Percentiles rank a stretch among this genome's conserved stretches.
Conservation (phyloP, 2,888 invertebrate species). For the Merodon equestris region DNA sequence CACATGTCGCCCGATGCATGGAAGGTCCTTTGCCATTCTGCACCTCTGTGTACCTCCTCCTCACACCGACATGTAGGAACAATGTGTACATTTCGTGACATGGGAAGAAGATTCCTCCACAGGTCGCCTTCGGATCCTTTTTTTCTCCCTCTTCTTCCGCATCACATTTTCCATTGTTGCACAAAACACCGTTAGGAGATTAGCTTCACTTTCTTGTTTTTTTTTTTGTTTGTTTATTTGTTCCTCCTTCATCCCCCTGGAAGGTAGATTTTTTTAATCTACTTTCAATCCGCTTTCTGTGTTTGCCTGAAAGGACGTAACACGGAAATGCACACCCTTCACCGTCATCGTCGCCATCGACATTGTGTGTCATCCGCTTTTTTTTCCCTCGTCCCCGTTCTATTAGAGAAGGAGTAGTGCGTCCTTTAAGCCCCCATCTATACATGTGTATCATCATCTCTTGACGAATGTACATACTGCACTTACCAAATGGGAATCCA, state of each 20-base stretch:
- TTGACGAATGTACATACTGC: conserved; percentile 22
- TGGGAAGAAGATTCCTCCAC: conserved; percentile 53
- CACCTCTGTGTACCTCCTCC: conserved; percentile 8
- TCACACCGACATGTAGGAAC: background rate
- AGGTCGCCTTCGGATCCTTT: conserved; percentile 26
- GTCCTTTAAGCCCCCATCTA: too few relatives aligned
- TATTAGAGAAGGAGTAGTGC: too few relatives aligned
- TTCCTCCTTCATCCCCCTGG: conserved; percentile 4
- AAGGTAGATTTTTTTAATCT: conserved; percentile 10
- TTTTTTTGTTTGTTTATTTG: conserved; percentile 8
- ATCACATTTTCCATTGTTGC: conserved; percentile 53
- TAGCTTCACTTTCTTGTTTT: conserved; percentile 54
- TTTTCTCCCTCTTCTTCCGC: conserved; percentile 6
- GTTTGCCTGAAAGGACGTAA: conserved; percentile 66
- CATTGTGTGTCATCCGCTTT: background rate
- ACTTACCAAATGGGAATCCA: conserved; percentile 69
- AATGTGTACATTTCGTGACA: conserved; percentile 40
- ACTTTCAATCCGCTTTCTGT: conserved; percentile 50
- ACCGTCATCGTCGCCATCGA: conserved; percentile 38
- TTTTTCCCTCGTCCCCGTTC: too few relatives aligned
- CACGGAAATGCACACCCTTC: conserved; percentile 63
- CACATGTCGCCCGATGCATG: conserved; percentile 51
- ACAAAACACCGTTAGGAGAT: conserved; percentile 67
- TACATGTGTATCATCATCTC: too few relatives aligned
- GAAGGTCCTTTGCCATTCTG: conserved; percentile 51